Evolutionary conservation across 2,888 invertebrate genomes (phyloP).

Genomic region (Spodoptera exigua): DNA sequence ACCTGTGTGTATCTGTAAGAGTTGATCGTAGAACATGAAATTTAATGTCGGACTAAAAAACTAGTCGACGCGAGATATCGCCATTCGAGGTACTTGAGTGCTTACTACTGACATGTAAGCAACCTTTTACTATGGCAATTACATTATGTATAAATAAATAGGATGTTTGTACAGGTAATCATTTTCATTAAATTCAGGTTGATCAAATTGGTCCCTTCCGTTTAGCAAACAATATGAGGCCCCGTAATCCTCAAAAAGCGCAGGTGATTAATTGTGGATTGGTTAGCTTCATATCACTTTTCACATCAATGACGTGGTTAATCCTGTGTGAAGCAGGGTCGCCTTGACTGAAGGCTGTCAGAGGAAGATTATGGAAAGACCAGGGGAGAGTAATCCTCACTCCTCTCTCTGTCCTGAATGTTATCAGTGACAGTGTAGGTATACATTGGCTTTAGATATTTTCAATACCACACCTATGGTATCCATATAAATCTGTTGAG

Average conservation of each 20-base stretch:
- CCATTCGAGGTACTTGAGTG: conserved; percentile 12
- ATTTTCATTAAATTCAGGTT: conserved; percentile 8
- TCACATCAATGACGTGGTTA: conserved; percentile 77
- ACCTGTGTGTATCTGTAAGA: conserved; percentile 43
- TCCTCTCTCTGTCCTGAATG: conserved; percentile 47
- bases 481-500: too few species aligned
- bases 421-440: conserved; percentile 34
- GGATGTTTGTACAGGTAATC: background rate
- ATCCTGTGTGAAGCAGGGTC: conserved; percentile 70
- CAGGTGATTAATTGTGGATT: conserved; percentile 71
- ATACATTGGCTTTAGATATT: conserved; percentile 1
- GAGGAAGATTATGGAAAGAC: conserved; percentile 70
- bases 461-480: too few species aligned
- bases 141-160: background rate
- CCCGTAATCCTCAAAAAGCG: conserved; percentile 64
- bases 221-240: conserved; percentile 55
- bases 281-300: conserved; percentile 73
- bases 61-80: conserved; percentile 30
- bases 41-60: conserved; percentile 41
- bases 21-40: conserved; percentile 46
- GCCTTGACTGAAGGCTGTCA: conserved; percentile 77
- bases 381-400: conserved; percentile 68
- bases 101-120: conserved; percentile 11
- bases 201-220: conserved; percentile 23
- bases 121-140: background rate